Conservation (phyloP, 2,888 invertebrate genomes). For the Agrochola lychnidis region DNA sequence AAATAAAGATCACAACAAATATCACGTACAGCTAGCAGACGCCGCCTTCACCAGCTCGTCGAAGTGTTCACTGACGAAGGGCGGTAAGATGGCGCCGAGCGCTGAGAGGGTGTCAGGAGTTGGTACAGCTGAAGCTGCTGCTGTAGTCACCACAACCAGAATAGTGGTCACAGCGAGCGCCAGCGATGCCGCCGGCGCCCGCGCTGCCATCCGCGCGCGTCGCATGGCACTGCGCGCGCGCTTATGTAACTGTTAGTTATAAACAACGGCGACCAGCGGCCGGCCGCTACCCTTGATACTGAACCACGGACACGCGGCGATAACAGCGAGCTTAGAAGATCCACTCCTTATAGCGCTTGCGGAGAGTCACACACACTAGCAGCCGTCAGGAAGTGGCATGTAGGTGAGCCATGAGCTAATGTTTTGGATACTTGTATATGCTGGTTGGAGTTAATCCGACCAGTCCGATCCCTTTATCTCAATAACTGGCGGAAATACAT, state of each 20-base stretch:
- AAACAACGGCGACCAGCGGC: constrained; percentile 62
- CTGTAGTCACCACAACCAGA: constrained; percentile 37
- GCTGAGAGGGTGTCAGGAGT: constrained; percentile 67
- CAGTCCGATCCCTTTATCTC: not conserved
- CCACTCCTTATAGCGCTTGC: constrained; percentile 43
- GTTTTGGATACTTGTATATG: not conserved
- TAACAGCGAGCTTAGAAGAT: constrained; percentile 37
- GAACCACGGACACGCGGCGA: constrained; percentile 43
- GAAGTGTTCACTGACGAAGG: constrained; percentile 71
- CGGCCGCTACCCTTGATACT: constrained; percentile 64
- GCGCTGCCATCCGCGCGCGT: constrained; percentile 53
- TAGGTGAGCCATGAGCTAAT: not conserved
- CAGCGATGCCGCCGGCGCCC: constrained; percentile 41
- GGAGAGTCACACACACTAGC: not conserved
- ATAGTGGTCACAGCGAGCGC: constrained; percentile 39
- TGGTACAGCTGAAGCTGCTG: constrained; percentile 32
- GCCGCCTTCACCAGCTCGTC: constrained; percentile 76
- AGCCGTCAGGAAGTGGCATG: not conserved
- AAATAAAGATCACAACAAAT: constrained; percentile 25
- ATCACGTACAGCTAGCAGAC: constrained; percentile 75
- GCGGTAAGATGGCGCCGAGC: constrained; percentile 71
- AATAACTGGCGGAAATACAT: not conserved
- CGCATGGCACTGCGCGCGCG: constrained; percentile 65
- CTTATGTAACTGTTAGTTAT: constrained; percentile 68
- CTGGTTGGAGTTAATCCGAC: not conserved